phyloP scores from a whole-genome alignment of 2,888 invertebrate species.

The Sphaeridia pumilis region DNA sequence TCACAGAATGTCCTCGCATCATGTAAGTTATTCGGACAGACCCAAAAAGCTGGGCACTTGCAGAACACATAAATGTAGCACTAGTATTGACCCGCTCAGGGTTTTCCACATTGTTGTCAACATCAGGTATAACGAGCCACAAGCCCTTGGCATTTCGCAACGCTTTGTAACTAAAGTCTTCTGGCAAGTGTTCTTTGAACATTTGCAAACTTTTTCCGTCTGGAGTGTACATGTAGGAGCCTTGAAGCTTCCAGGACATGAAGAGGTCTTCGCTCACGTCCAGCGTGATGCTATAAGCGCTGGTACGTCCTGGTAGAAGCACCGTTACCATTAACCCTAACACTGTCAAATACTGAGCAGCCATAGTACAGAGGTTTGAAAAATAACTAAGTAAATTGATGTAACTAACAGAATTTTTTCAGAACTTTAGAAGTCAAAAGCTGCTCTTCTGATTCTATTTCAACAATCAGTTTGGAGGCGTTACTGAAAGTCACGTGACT shows the following conservation, averaged over 20 bases:
- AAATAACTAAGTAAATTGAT: too few relatives aligned
- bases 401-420: too few relatives aligned
- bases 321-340: too few relatives aligned
- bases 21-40: not conserved
- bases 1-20: not conserved
- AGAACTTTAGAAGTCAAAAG: not conserved
- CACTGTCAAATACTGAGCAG: too few relatives aligned
- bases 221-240: not conserved
- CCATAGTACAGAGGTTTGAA: too few relatives aligned
- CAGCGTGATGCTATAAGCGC: too few relatives aligned
- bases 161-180: conserved; percentile 2
- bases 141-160: not conserved
- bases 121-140: not conserved
- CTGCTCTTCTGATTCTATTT: not conserved
- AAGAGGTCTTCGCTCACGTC: not conserved
- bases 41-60: not conserved
- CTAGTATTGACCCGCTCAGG: too few relatives aligned
- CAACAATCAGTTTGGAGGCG: not conserved
- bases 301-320: too few relatives aligned
- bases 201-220: not conserved
- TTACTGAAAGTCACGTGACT: not conserved
- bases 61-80: not conserved
- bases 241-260: conserved; percentile 2
- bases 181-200: not conserved
- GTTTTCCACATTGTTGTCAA: not conserved